Base-by-base conservation (phyloP, 2,888 invertebrate species). In the Yponomeuta evonymella region DNA sequence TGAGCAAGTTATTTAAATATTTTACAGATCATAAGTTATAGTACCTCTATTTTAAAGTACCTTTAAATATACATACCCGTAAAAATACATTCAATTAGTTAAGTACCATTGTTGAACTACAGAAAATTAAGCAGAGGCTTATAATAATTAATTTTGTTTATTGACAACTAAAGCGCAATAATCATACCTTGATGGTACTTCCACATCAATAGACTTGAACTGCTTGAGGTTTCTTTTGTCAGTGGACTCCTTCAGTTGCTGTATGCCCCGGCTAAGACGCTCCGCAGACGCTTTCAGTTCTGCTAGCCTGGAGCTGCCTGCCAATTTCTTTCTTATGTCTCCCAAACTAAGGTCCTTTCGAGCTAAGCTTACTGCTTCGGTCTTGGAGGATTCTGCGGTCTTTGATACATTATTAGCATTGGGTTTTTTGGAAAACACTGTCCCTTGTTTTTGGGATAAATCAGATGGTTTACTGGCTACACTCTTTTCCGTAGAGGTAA, bases 141-240 rank as follows among this genome's bases (percentile, higher is more conserved):
- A 33, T 33, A 5, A 33, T 33, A 33, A 33, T 33, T 33, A 33
- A 33, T 4, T 33, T 33, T 5, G 33, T 33, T 5, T 43, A 5
- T 43, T 43, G 43, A 43, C 43, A 43, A 43, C 8, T 43, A 5
- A 43, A 6, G 8, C 43, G 5, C 43, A 8, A 43, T 43, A 43
- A 5, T 43, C 51, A 15, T 77, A 96, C 96, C 96, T 96, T 74
- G 94, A 88, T 72, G 95, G 94, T 80, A 97, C 93, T 91, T 96
- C 96, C 83, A 97, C 87, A 87, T 96, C 94, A 81, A 97, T 95
- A 64, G 94, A 94, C 76, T 95, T 94, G 78, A 96, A 96, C 79
- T 94, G 93, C 81, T 95, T 93, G 66, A 95, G 87, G 87, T 94
- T 93, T 75, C 92, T 76, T 78, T 93, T 90, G 30, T 88, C 89